Percentiles rank a stretch among this genome's conserved stretches.
These are phyloP conservation scores for Scaptomyza cyrtandrae DNA, from an alignment of 2,888 invertebrate genomes.

Conservation along the genomic window DNA sequence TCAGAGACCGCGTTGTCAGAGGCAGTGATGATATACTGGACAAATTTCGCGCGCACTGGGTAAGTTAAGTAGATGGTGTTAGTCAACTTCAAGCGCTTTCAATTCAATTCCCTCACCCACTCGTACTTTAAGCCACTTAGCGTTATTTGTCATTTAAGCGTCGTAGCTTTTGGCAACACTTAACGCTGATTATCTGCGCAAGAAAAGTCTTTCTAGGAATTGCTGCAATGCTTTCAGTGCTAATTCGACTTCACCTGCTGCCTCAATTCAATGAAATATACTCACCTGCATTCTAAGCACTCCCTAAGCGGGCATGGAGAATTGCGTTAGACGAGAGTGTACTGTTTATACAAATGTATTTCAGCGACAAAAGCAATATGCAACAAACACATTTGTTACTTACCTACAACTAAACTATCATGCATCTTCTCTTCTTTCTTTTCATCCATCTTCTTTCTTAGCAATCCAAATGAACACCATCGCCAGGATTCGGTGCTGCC, in stretches of 20 bases:
- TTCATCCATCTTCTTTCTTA: conserved; percentile 74
- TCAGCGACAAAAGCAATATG: conserved; percentile 4
- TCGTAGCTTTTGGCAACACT: conserved; percentile 48
- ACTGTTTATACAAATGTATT: background rate
- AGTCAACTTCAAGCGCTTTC: background rate
- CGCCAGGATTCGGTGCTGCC: conserved; percentile 91
- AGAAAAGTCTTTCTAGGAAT: conserved; percentile 22
- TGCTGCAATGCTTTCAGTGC: conserved; percentile 15
- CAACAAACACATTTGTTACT: conserved; percentile 7
- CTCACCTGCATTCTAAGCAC: conserved; percentile 27
- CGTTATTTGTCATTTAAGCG: conserved; percentile 42
- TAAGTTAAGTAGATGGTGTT: conserved; percentile 85
- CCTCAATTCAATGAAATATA: conserved; percentile 13
- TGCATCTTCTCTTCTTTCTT: background rate
- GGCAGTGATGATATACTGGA: conserved; percentile 93
- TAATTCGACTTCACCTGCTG: conserved; percentile 48
- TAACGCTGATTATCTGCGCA: conserved; percentile 58
- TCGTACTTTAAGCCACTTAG: conserved; percentile 34
- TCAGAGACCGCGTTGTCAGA: conserved; percentile 94
- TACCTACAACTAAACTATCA: conserved; percentile 20
- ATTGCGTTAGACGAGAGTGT: background rate
- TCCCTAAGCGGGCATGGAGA: conserved; percentile 4
- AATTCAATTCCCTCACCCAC: background rate
- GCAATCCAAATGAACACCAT: conserved; percentile 94
- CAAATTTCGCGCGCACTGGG: conserved; percentile 95